Percentiles rank a stretch among this genome's conserved stretches.
Evolutionary conservation across 2,888 invertebrate species (phyloP).

Genomic region (Oxystoma pomonae): DNA sequence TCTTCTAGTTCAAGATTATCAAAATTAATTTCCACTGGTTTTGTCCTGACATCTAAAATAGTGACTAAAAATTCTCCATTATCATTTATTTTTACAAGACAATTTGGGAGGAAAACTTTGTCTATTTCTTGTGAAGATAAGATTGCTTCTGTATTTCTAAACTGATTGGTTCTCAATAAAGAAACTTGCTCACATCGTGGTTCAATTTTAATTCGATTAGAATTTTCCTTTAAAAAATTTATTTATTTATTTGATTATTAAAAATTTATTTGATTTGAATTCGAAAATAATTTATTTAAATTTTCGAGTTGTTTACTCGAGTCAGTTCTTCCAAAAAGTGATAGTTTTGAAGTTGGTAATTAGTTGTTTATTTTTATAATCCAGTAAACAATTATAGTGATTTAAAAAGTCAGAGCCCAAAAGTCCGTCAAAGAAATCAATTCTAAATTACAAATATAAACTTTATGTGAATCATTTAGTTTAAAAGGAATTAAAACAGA

Average conservation of each 20-base stretch:
- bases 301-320: neutral
- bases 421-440: neutral
- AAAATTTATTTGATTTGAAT: neutral
- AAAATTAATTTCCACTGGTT: too few species aligned
- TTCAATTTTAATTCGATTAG: neutral
- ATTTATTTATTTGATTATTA: too few species aligned
- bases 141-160: neutral
- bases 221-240: too few species aligned
- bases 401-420: conserved; percentile 4
- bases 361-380: conserved; percentile 10
- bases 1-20: too few species aligned
- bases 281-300: neutral
- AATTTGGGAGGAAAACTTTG: neutral
- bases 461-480: too few species aligned
- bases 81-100: neutral
- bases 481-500: conserved; percentile 14
- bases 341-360: conserved; percentile 14
- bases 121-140: neutral
- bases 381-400: conserved; percentile 10
- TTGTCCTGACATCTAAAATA: neutral
- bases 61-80: neutral
- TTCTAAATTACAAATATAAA: conserved; percentile 13
- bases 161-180: neutral
- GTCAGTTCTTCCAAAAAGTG: neutral
- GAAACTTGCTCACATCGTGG: neutral